Conservation (phyloP, 2,888 invertebrate species). For the Magallana nippona region DNA sequence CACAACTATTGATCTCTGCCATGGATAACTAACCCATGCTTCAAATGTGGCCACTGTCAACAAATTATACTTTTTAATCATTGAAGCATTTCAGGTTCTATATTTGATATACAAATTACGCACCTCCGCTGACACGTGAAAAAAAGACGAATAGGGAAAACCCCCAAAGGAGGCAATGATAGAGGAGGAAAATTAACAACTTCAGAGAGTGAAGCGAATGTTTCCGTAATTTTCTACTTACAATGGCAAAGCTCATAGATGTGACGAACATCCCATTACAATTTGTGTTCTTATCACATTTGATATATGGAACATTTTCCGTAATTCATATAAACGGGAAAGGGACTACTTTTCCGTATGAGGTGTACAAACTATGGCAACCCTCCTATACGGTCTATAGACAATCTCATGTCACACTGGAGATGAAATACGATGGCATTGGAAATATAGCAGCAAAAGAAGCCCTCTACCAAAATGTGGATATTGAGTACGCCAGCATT, state of each 20-base stretch:
- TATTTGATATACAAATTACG: not conserved
- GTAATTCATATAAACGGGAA: conserved; percentile 34
- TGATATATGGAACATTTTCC: not conserved
- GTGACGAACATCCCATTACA: not conserved
- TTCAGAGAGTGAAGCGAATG: not conserved
- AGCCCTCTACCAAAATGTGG: conserved; percentile 54
- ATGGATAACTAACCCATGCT: not conserved
- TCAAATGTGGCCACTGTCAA: not conserved
- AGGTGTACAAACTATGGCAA: conserved; percentile 49
- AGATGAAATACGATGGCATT: conserved; percentile 62
- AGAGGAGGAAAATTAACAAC: not conserved
- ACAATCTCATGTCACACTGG: conserved; percentile 50
- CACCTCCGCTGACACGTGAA: not conserved
- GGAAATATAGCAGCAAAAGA: conserved; percentile 68
- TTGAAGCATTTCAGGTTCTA: not conserved
- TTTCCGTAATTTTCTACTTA: not conserved
- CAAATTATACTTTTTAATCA: not conserved
- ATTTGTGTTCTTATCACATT: not conserved
- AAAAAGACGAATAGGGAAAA: not conserved
- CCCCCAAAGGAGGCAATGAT: not conserved
- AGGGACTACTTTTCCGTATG: conserved; percentile 47
- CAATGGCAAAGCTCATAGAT: not conserved
- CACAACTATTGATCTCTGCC: not conserved
- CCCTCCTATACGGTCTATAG: conserved; percentile 48
- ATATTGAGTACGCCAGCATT: conserved; percentile 66